Conservation (phyloP, 2,888 invertebrate genomes). For the Lysandra bellargus region DNA sequence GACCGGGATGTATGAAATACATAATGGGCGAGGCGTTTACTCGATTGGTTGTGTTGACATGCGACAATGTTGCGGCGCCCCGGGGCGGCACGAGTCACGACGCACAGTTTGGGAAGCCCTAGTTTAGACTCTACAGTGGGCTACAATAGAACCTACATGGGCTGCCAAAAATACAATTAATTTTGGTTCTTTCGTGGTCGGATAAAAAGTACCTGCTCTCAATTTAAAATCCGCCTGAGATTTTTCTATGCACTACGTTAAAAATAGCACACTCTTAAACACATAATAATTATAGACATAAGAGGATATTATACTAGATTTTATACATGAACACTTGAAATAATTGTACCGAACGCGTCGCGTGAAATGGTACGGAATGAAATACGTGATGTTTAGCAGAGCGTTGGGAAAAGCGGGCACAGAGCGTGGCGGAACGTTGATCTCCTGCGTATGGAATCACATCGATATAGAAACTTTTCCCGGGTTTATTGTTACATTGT, state of each 20-base stretch:
- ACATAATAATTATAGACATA: not conserved
- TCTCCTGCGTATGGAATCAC: slow-evolving; percentile 43
- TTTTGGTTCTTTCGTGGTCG: no score
- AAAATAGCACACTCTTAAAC: not conserved
- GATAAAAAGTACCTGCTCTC: not conserved
- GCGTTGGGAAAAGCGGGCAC: slow-evolving; percentile 71
- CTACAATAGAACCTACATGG: not conserved
- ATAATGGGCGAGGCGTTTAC: no score
- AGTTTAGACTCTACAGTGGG: no score
- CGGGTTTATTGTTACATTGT: not conserved
- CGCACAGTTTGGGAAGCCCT: no score
- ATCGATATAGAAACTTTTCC: slow-evolving; percentile 5
- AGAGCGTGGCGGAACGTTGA: slow-evolving; percentile 63
- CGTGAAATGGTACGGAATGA: slow-evolving; percentile 44
- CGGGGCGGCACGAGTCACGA: no score
- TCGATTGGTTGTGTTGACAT: no score
- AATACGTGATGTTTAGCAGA: slow-evolving; percentile 58
- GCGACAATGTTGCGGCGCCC: no score
- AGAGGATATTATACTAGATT: not conserved
- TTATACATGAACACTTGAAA: slow-evolving; percentile 26
- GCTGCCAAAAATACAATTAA: no score
- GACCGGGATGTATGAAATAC: no score
- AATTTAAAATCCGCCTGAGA: not conserved
- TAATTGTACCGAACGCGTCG: slow-evolving; percentile 32
- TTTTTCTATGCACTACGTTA: not conserved